phyloP scores from a whole-genome alignment of 2,113 vertebrate genomes.

The Malaclemys terrapin region DNA sequence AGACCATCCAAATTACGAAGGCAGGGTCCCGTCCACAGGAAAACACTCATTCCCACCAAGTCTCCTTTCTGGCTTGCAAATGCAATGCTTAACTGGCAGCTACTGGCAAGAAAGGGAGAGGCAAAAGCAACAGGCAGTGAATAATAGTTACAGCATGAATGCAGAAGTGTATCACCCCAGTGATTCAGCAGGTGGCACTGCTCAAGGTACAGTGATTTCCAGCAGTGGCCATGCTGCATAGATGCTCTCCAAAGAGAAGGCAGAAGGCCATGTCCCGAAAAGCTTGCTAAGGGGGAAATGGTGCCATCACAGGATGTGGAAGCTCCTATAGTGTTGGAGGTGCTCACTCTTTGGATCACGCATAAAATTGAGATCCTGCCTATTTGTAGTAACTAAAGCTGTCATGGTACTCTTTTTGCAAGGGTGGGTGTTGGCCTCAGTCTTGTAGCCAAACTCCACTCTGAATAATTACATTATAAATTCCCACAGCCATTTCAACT shows the following conservation, averaged over 20 bases:
- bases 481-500: background rate
- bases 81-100: background rate
- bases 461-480: background rate
- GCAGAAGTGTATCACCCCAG: background rate
- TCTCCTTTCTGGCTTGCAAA: background rate
- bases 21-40: background rate
- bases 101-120: background rate
- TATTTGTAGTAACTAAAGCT: background rate
- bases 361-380: background rate
- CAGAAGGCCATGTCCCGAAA: background rate
- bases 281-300: background rate
- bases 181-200: background rate
- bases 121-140: background rate
- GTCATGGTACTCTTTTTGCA: background rate
- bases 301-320: background rate
- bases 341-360: background rate
- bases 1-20: background rate
- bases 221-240: background rate
- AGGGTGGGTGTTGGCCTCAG: background rate
- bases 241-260: background rate
- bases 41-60: background rate
- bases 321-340: background rate
- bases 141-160: background rate
- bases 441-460: background rate
- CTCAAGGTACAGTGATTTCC: background rate